Evolutionary conservation across 2,888 invertebrate genomes (phyloP).

Genomic region (Dinocampus coccinellae): DNA sequence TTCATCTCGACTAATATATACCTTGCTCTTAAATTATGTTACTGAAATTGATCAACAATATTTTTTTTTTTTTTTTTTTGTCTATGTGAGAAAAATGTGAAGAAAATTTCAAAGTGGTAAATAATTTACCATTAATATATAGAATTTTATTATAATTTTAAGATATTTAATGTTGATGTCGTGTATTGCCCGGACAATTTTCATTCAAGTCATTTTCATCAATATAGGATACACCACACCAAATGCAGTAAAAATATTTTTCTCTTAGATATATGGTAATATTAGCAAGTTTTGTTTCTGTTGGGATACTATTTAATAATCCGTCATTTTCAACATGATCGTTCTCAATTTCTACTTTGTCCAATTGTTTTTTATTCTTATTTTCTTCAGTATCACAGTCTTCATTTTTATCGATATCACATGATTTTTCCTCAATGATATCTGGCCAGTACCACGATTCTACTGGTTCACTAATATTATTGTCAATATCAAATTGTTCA

Average conservation of each 20-base stretch:
- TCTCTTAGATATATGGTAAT: conserved; percentile 77
- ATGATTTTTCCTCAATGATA: conserved; percentile 49
- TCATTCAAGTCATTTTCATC: conserved; percentile 74
- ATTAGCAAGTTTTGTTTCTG: conserved; percentile 74
- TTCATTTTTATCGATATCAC: conserved; percentile 56
- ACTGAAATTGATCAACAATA: background rate
- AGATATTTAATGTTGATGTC: conserved; percentile 73
- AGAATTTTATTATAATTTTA: background rate
- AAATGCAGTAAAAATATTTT: conserved; percentile 82
- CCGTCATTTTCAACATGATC: conserved; percentile 60
- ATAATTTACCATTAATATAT: background rate
- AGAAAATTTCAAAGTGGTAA: too few species aligned
- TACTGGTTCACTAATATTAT: conserved; percentile 69
- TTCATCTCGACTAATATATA: too few species aligned
- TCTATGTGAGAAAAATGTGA: too few species aligned
- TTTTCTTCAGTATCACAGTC: conserved; percentile 56
- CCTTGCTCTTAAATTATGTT: too few species aligned
- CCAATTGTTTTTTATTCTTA: conserved; percentile 23
- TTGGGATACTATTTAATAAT: conserved; percentile 60
- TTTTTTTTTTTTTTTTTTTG: too few species aligned
- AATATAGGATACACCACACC: conserved; percentile 81
- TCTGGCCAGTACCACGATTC: conserved; percentile 78
- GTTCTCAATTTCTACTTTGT: conserved; percentile 40
- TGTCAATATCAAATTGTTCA: conserved; percentile 75
- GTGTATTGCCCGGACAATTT: conserved; percentile 77